Percentiles rank a stretch among this genome's conserved stretches.
These are phyloP conservation scores for Microcaecilia unicolor DNA, from an alignment of 2,797 vertebrate genomes.

Conservation along the genomic window DNA sequence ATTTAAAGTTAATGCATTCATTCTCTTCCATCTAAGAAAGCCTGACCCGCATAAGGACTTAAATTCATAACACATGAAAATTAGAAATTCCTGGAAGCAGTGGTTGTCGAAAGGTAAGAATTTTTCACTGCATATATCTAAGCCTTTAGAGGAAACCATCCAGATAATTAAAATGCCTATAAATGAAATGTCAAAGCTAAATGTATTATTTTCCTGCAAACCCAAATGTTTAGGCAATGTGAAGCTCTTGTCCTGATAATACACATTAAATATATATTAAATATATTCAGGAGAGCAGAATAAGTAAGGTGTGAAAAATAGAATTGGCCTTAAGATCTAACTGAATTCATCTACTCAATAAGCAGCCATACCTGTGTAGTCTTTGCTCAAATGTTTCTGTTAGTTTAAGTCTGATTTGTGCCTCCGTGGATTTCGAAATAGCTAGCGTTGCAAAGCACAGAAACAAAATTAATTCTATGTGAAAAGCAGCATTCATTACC, in stretches of 20 bases:
- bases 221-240: slow-evolving; percentile 29
- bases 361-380: slow-evolving; percentile 36
- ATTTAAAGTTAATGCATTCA: slow-evolving; percentile 55
- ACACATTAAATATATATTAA: slow-evolving; percentile 50
- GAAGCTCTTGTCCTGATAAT: slow-evolving; percentile 49
- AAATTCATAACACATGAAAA: slow-evolving; percentile 67
- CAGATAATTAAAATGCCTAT: slow-evolving; percentile 66
- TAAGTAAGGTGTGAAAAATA: slow-evolving; percentile 40
- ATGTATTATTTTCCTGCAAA: slow-evolving; percentile 41
- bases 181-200: slow-evolving; percentile 63
- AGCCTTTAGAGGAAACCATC: slow-evolving; percentile 61
- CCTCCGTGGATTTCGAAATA: slow-evolving; percentile 29
- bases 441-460: slow-evolving; percentile 13
- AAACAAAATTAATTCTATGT: slow-evolving; percentile 31
- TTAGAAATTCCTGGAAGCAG: slow-evolving; percentile 54
- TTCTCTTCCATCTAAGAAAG: slow-evolving; percentile 43
- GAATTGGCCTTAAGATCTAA: slow-evolving; percentile 31
- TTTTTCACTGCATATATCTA: slow-evolving; percentile 53
- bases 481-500: no score
- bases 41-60: slow-evolving; percentile 50
- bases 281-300: slow-evolving; percentile 40
- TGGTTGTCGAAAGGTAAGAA: slow-evolving; percentile 11
- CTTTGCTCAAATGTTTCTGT: slow-evolving; percentile 32
- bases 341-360: slow-evolving; percentile 3
- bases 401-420: slow-evolving; percentile 36